Evolutionary conservation across 2,113 vertebrate species (phyloP).

Genomic region (Acrocephalus kingi): DNA sequence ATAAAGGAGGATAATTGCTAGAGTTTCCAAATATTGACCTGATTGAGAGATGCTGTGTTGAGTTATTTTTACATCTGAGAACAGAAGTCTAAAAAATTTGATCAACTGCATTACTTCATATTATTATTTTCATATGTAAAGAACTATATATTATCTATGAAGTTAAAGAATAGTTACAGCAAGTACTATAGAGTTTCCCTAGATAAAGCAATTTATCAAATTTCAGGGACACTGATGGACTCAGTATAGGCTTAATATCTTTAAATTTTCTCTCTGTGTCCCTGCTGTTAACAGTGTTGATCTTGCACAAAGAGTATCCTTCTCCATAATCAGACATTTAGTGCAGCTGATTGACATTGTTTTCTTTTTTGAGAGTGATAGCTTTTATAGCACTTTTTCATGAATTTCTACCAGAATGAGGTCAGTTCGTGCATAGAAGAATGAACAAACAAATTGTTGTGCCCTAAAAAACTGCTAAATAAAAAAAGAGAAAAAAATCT

Average conservation of each 20-base stretch:
- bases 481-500: not conserved
- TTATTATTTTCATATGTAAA: not conserved
- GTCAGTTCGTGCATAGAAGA: not conserved
- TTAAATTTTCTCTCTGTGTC: not conserved
- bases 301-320: not conserved
- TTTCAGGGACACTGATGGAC: not conserved
- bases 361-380: not conserved
- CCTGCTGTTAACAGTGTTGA: not conserved
- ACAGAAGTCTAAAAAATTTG: not conserved
- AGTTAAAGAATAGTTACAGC: not conserved
- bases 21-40: constrained; percentile 40
- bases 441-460: not conserved
- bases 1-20: constrained; percentile 51
- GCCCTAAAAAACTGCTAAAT: not conserved
- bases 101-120: not conserved
- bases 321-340: not conserved
- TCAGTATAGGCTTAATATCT: not conserved
- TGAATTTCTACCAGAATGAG: not conserved
- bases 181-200: not conserved
- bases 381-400: not conserved
- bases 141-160: not conserved
- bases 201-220: not conserved
- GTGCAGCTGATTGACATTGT: not conserved
- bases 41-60: not conserved
- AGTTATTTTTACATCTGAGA: not conserved